Base-by-base conservation (phyloP, 2,888 invertebrate species). In the Cosmopolites sordidus region DNA sequence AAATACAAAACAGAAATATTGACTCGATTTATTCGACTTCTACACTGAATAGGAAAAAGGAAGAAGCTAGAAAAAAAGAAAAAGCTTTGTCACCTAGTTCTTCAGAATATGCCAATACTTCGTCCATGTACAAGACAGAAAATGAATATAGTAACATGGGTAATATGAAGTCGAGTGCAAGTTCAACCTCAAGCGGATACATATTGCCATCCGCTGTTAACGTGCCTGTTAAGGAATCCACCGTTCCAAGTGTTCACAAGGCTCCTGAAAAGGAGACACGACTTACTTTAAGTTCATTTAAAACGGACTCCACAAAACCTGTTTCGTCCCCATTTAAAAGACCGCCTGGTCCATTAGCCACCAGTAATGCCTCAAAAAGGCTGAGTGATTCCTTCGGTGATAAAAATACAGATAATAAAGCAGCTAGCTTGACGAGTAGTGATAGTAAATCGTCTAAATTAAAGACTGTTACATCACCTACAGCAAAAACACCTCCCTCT, bases 1-100 rank as follows among this genome's bases (percentile, higher is more conserved):
- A 92, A 73, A 92, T 92, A 65, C 89, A 92, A 64, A 87, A 86
- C 64, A 78, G 90, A 27, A 92, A 92, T 69, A 85, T 88, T 30
- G 91, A 92, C 63, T 91, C 91, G 0, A 90, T 92, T 61, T 92
- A 92, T 69, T 89, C 90, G 0, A 86, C 87, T 0, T 84, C 87
- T 1, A 87, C 86, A 0, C 71, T 88, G 1, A 79, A 81, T 0
- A 76, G 82, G 50, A 84, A 83, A 64, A 82, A 83, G 64, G 70
- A 72, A 38, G 75, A 64, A 50, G 52, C 74, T 72, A 67, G 64
- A 41, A 43, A 27, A 1, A 45, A 43, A 68, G 67, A 63, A 9
- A 47, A 52, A 43, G 63, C 49, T 47, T 56, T 51, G 41, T 66
- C 60, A 39, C 62, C 48, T 8, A 60, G 58, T 52, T 67, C 72